These are phyloP conservation scores for Apantesis nais DNA, from an alignment of 2,888 invertebrate species.

Conservation along the genomic window DNA sequence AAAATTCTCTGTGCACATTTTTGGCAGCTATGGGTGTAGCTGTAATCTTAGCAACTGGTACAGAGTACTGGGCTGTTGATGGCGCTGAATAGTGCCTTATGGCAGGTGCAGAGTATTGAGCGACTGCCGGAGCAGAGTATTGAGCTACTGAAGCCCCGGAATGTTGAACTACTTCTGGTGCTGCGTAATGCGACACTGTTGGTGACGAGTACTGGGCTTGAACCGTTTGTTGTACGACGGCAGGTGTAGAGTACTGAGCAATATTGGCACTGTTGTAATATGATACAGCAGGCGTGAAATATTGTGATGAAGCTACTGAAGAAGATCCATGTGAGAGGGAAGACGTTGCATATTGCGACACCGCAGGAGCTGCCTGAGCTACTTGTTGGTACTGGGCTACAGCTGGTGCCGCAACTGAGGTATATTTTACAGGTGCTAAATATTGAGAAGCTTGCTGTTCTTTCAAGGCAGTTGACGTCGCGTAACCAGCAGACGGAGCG, in stretches of 20 bases:
- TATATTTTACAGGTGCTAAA: slow-evolving; percentile 46
- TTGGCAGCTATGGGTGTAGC: slow-evolving; percentile 57
- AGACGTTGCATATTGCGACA: slow-evolving; percentile 50
- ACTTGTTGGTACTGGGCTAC: slow-evolving; percentile 59
- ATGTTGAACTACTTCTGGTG: slow-evolving; percentile 60
- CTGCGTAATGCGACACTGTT: slow-evolving; percentile 40
- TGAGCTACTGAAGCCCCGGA: slow-evolving; percentile 49
- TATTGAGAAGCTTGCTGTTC: slow-evolving; percentile 56
- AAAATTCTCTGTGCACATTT: slow-evolving; percentile 86
- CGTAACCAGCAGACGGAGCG: slow-evolving; percentile 70
- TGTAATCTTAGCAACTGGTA: slow-evolving; percentile 41
- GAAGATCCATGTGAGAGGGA: slow-evolving; percentile 40
- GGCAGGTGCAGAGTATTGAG: slow-evolving; percentile 10
- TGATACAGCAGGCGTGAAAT: slow-evolving; percentile 48
- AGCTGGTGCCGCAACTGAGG: slow-evolving; percentile 45
- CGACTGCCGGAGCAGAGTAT: slow-evolving; percentile 31
- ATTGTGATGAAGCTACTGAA: slow-evolving; percentile 51
- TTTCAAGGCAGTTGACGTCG: slow-evolving; percentile 69
- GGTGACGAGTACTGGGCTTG: slow-evolving; percentile 52
- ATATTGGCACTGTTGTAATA: slow-evolving; percentile 36
- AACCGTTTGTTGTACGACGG: slow-evolving; percentile 31
- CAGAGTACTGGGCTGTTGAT: slow-evolving; percentile 54
- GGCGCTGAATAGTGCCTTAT: slow-evolving; percentile 54
- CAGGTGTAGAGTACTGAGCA: slow-evolving; percentile 41
- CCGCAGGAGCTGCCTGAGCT: slow-evolving; percentile 40